These are phyloP conservation scores for Acrocyrtus sp. DNA, from an alignment of 2,888 invertebrate genomes.

Conservation along the genomic window DNA sequence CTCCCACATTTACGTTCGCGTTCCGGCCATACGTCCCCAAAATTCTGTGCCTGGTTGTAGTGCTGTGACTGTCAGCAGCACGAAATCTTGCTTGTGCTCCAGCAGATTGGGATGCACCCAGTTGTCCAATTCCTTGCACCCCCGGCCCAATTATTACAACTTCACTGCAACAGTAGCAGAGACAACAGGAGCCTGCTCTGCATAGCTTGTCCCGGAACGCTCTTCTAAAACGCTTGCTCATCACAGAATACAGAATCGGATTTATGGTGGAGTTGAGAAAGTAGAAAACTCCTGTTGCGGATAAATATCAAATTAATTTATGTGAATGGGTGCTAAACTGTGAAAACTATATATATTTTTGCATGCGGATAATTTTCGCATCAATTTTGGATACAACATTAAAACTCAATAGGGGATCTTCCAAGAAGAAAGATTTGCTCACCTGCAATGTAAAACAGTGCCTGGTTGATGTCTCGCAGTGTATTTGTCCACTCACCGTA, in stretches of 20 bases:
- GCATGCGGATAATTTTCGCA: neutral
- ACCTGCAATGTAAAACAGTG: conserved; percentile 64
- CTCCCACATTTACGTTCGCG: conserved; percentile 31
- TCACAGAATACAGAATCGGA: conserved; percentile 57
- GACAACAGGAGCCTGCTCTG: conserved; percentile 52
- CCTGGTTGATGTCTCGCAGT: conserved; percentile 63
- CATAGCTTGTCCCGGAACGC: conserved; percentile 62
- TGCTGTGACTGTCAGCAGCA: conserved; percentile 57
- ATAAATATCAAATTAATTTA: neutral
- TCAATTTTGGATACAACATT: conserved; percentile 8
- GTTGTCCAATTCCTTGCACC: conserved; percentile 26
- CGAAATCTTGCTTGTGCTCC: conserved; percentile 51
- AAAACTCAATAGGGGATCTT: neutral
- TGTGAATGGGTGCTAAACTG: neutral
- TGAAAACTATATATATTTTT: neutral
- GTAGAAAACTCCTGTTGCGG: conserved; percentile 62
- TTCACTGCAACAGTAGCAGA: conserved; percentile 61
- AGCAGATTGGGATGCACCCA: conserved; percentile 47
- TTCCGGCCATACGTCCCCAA: conserved; percentile 51
- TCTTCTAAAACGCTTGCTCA: conserved; percentile 60
- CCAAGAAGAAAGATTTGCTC: conserved; percentile 21
- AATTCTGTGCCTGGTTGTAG: conserved; percentile 47
- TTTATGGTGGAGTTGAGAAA: conserved; percentile 62
- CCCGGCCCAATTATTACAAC: conserved; percentile 54
- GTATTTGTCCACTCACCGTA: no score